These are phyloP conservation scores for Pentamera pediparva DNA, from an alignment of 53 echinoderm and acorn worm species.

Conservation along the genomic window DNA sequence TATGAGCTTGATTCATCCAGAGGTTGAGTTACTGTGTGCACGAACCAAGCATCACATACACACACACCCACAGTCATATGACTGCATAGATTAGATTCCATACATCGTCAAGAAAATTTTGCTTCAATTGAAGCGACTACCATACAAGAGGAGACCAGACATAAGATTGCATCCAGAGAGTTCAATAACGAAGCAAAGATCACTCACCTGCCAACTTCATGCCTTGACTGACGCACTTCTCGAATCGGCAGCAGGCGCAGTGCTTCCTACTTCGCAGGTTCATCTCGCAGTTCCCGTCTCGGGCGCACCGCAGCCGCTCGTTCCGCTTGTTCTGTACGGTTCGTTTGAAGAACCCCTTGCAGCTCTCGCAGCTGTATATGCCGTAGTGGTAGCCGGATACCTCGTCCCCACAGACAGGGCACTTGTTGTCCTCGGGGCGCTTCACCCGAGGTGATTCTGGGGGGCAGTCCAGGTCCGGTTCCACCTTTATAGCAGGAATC, in stretches of 20 bases:
- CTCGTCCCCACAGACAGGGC: conserved; percentile 69
- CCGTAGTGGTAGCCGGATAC: conserved; percentile 94
- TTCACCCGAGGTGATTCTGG: neutral
- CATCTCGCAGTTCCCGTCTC: conserved; percentile 47
- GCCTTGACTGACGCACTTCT: conserved; percentile 67
- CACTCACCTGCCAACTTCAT: conserved; percentile 83
- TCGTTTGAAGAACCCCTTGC: conserved; percentile 90
- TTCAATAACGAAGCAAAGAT: too few relatives aligned
- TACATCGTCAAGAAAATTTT: too few relatives aligned
- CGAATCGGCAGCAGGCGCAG: conserved; percentile 75
- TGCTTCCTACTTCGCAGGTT: conserved; percentile 66
- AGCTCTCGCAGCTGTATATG: conserved; percentile 87
- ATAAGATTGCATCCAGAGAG: neutral
- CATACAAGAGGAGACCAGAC: too few relatives aligned
- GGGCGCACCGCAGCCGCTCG: conserved; percentile 53
- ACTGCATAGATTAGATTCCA: too few relatives aligned
- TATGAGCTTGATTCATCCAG: too few relatives aligned
- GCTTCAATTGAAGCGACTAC: too few relatives aligned
- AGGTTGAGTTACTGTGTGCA: too few relatives aligned
- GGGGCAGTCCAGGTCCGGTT: neutral
- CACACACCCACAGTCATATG: too few relatives aligned
- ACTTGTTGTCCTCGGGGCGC: conserved; percentile 60
- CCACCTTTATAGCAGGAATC: neutral
- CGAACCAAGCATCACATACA: too few relatives aligned
- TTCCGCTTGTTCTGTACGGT: conserved; percentile 79